phyloP scores from a whole-genome alignment of 1,140 invertebrate species.

The Drosophila sproati region DNA sequence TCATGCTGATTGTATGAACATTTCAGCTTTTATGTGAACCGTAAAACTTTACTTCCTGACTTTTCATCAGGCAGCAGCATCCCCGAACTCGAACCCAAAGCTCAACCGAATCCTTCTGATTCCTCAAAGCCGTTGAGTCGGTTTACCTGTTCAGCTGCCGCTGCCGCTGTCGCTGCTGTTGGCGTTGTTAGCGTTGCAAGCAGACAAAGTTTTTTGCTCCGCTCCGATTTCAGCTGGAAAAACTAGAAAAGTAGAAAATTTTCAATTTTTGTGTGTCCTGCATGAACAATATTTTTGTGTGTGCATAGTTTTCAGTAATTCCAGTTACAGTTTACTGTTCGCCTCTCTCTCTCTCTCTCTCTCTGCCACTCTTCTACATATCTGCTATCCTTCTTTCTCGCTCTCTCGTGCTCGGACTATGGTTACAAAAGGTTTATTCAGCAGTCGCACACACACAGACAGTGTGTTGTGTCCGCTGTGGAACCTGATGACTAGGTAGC shows the following conservation, averaged over 20 bases:
- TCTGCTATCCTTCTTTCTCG: not conserved
- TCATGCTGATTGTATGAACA: constrained; percentile 83
- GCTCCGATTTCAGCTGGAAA: constrained; percentile 48
- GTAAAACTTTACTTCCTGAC: constrained; percentile 82
- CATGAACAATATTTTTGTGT: constrained; percentile 64
- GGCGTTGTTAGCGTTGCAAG: constrained; percentile 14
- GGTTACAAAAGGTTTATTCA: constrained; percentile 62
- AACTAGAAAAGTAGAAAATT: constrained; percentile 51
- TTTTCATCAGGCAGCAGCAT: constrained; percentile 68
- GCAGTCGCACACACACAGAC: constrained; percentile 5
- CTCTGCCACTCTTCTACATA: not conserved
- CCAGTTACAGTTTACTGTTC: constrained; percentile 70
- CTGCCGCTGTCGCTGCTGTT: not conserved
- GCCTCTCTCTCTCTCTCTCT: not conserved
- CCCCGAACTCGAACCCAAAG: constrained; percentile 5
- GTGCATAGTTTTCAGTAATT: constrained; percentile 67
- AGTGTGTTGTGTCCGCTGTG: constrained; percentile 15
- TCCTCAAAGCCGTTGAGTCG: not conserved
- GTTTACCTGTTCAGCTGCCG: constrained; percentile 29
- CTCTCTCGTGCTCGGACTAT: constrained; percentile 8
- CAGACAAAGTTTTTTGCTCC: constrained; percentile 56
- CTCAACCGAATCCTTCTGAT: constrained; percentile 14
- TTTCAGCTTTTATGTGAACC: constrained; percentile 82
- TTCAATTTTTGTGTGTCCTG: constrained; percentile 68
- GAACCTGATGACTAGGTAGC: constrained; percentile 22